Percentiles rank a stretch among this genome's conserved stretches.
Conservation (phyloP, 2,888 invertebrate species). For the Dinocampus coccinellae region DNA sequence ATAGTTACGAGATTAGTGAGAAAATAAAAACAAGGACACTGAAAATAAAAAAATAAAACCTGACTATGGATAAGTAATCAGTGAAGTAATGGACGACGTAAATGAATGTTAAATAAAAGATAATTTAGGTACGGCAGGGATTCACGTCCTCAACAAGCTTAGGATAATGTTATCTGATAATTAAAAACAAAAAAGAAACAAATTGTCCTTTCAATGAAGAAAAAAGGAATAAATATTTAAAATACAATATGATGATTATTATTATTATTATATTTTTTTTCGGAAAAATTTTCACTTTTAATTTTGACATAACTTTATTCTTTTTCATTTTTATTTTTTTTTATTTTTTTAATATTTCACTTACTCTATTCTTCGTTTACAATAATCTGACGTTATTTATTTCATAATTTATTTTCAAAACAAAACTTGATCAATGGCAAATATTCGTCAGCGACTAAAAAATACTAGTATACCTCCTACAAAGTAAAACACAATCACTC, state of each 20-base stretch:
- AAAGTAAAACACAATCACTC: not conserved
- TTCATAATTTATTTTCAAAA: not conserved
- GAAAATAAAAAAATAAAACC: constrained; percentile 41
- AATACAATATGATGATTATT: constrained; percentile 65
- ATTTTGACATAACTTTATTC: constrained; percentile 13
- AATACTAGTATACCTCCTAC: not conserved
- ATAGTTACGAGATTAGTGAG: constrained; percentile 34
- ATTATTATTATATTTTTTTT: constrained; percentile 36
- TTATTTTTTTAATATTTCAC: not conserved
- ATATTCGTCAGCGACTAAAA: constrained; percentile 16
- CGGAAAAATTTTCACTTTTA: not conserved
- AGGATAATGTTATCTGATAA: constrained; percentile 70
- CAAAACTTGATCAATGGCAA: not conserved
- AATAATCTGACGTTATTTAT: not conserved
- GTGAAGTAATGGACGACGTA: constrained; percentile 60
- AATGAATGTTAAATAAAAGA: constrained; percentile 67
- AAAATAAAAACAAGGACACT: constrained; percentile 32
- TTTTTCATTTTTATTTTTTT: not conserved
- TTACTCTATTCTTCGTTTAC: not conserved
- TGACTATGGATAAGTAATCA: constrained; percentile 59
- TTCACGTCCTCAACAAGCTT: constrained; percentile 64
- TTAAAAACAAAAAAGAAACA: constrained; percentile 62
- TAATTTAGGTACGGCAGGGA: constrained; percentile 68
- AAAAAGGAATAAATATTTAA: constrained; percentile 69
- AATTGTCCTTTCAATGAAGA: constrained; percentile 67